Percentiles rank a stretch among this genome's conserved stretches.
Conservation (phyloP, 2,888 invertebrate species). For the Heliconius aoede region DNA sequence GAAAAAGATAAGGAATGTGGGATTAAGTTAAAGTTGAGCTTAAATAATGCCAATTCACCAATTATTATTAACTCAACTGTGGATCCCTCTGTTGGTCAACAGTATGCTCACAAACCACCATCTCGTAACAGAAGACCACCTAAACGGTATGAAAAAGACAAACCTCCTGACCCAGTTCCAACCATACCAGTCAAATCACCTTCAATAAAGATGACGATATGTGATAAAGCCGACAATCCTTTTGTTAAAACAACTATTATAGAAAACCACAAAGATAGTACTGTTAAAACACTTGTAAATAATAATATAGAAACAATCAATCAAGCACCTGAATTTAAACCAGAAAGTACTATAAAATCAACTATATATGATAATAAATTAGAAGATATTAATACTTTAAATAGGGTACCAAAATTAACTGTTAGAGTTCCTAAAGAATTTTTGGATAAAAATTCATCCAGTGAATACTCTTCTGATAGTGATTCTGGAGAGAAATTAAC, state of each 20-base stretch:
- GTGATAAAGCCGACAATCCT: slow-evolving; percentile 78
- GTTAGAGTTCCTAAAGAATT: slow-evolving; percentile 86
- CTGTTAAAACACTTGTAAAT: slow-evolving; percentile 69
- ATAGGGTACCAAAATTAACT: slow-evolving; percentile 87
- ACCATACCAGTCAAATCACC: slow-evolving; percentile 61
- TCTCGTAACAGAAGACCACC: slow-evolving; percentile 71
- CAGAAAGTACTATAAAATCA: slow-evolving; percentile 71
- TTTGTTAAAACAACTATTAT: slow-evolving; percentile 78
- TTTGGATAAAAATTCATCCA: slow-evolving; percentile 79
- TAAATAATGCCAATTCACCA: slow-evolving; percentile 79
- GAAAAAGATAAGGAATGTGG: slow-evolving; percentile 74
- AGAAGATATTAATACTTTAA: slow-evolving; percentile 73
- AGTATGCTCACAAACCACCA: slow-evolving; percentile 71
- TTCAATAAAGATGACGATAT: slow-evolving; percentile 80
- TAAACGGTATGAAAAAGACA: slow-evolving; percentile 73
- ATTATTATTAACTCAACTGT: slow-evolving; percentile 80
- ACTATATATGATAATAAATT: slow-evolving; percentile 80
- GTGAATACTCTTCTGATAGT: slow-evolving; percentile 83
- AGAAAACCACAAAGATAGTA: slow-evolving; percentile 73
- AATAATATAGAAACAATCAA: slow-evolving; percentile 65
- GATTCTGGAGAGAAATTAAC: slow-evolving; percentile 85
- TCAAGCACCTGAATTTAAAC: slow-evolving; percentile 65
- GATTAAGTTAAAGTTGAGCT: slow-evolving; percentile 76
- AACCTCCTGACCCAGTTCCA: slow-evolving; percentile 51
- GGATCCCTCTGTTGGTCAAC: slow-evolving; percentile 75